Evolutionary conservation across 2,888 invertebrate genomes (phyloP).

Genomic region (Drosophila paracracens): DNA sequence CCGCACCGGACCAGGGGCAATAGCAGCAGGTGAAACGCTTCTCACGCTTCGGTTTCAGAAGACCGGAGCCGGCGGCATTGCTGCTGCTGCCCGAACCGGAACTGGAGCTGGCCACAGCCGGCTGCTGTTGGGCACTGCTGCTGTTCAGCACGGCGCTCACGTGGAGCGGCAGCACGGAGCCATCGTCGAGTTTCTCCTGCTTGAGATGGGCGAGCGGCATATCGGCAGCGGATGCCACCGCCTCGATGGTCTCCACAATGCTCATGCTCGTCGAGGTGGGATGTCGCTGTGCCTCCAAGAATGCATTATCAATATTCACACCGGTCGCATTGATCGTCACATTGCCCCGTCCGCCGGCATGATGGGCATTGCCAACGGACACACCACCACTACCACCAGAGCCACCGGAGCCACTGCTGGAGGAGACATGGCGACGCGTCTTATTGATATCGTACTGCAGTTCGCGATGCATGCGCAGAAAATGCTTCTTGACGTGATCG

Average conservation of each 20-base stretch:
- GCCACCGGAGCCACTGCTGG: constrained; percentile 68
- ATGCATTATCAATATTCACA: constrained; percentile 82
- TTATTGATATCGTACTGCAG: constrained; percentile 94
- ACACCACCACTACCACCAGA: constrained; percentile 7
- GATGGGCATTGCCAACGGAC: constrained; percentile 83
- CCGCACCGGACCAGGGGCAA: constrained; percentile 96
- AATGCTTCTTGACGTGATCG: constrained; percentile 97
- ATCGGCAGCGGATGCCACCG: constrained; percentile 84
- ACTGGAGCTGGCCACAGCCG: constrained; percentile 69
- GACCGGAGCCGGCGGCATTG: constrained; percentile 59
- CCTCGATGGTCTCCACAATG: constrained; percentile 85
- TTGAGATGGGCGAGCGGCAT: constrained; percentile 83
- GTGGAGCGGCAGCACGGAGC: constrained; percentile 66
- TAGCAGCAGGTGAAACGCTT: constrained; percentile 94
- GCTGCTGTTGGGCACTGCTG: constrained; percentile 57
- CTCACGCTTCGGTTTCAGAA: constrained; percentile 86
- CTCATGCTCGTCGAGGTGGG: constrained; percentile 84
- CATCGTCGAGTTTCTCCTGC: constrained; percentile 84
- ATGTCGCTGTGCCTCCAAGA: constrained; percentile 83
- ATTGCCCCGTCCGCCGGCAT: constrained; percentile 87
- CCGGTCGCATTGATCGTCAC: constrained; percentile 82
- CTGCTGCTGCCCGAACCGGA: constrained; percentile 68
- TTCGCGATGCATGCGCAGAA: constrained; percentile 95
- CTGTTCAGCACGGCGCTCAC: constrained; percentile 58
- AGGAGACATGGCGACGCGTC: constrained; percentile 87